Percentiles rank a stretch among this genome's conserved stretches.
These are phyloP conservation scores for Leistus spinibarbis DNA, from an alignment of 2,888 invertebrate genomes.

Conservation along the genomic window DNA sequence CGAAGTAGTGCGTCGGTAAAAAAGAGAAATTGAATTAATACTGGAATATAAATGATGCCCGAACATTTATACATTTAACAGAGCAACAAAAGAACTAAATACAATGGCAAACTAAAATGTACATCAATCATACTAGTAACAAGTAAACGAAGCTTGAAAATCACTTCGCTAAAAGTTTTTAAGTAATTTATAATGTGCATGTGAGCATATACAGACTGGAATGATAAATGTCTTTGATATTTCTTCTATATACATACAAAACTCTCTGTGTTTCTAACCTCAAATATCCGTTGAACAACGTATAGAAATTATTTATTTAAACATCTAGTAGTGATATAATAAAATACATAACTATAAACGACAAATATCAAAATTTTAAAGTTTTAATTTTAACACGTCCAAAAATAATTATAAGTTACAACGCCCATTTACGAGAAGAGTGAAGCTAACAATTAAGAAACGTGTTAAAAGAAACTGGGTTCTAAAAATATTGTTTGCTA, in stretches of 20 bases:
- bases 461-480: too few relatives aligned
- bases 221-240: slow-evolving; percentile 2
- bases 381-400: too few relatives aligned
- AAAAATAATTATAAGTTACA: too few relatives aligned
- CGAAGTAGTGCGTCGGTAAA: too few relatives aligned
- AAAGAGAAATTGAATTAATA: neutral
- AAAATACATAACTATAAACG: neutral
- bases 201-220: neutral
- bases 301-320: neutral
- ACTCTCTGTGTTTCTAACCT: neutral
- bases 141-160: slow-evolving; percentile 3
- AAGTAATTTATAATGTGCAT: neutral
- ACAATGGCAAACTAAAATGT: neutral
- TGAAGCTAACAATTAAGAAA: too few relatives aligned
- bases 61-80: neutral
- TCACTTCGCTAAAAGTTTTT: slow-evolving; percentile 1
- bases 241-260: neutral
- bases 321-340: neutral
- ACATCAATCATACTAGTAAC: slow-evolving; percentile 4
- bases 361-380: too few relatives aligned
- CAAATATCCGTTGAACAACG: too few relatives aligned
- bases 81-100: neutral
- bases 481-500: too few relatives aligned
- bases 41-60: neutral
- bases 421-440: too few relatives aligned